A percentile compares a stretch with the other conserved stretches of the same genome.
Evolutionary conservation across 2,113 vertebrate genomes (phyloP).

Genomic region (Diadophis punctatus): DNA sequence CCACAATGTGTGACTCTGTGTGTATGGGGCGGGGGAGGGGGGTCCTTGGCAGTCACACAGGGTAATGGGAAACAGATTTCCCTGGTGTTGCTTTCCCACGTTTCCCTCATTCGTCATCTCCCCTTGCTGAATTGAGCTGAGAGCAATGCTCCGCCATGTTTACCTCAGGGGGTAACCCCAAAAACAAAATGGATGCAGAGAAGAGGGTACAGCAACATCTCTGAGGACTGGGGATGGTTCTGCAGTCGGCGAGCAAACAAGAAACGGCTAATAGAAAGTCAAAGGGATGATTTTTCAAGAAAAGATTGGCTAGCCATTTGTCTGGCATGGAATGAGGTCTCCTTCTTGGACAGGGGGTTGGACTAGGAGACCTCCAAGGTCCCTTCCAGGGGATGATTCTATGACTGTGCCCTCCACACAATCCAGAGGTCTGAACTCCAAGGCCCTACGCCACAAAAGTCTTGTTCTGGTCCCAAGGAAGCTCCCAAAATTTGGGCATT

Average conservation of each 20-base stretch:
- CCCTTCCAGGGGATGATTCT: not conserved
- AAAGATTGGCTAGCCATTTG: not conserved
- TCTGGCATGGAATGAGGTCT: not conserved
- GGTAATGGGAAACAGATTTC: conserved; percentile 44
- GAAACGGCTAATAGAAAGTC: not conserved
- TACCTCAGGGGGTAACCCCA: conserved; percentile 43
- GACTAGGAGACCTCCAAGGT: not conserved
- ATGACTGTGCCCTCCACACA: not conserved
- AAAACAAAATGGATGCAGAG: conserved; percentile 14
- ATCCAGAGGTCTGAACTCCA: not conserved
- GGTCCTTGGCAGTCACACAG: rapidly evolving
- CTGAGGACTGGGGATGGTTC: not conserved
- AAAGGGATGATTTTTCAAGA: not conserved
- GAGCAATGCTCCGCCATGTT: conserved; percentile 30
- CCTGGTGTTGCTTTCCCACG: conserved; percentile 35
- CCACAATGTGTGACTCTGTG: not conserved
- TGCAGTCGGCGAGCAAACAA: not conserved
- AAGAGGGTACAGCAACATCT: not conserved
- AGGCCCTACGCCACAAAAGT: not conserved
- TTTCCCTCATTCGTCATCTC: not conserved
- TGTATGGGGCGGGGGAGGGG: not conserved
- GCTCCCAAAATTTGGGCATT: not conserved
- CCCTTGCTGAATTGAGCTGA: not conserved
- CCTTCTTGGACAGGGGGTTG: not conserved
- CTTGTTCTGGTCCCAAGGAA: not conserved